A percentile compares a stretch with the other conserved stretches of the same genome.
These are phyloP conservation scores for Sarcophilus harrisii DNA, from an alignment of 2,797 vertebrate genomes.

Conservation along the genomic window DNA sequence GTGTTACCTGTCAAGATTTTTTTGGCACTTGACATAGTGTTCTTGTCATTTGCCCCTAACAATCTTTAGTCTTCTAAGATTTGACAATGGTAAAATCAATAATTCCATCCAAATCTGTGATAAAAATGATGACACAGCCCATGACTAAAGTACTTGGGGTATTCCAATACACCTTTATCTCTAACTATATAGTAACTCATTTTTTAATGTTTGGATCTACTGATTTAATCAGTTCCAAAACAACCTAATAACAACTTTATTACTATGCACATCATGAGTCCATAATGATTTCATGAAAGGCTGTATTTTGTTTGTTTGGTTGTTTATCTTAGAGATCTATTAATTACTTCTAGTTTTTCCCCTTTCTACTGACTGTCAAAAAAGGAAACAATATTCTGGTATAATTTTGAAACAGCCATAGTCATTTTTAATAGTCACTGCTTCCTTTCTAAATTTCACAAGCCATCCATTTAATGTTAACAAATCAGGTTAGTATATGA, in stretches of 20 bases:
- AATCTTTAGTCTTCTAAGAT: not conserved
- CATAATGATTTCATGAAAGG: not conserved
- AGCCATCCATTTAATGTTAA: not conserved
- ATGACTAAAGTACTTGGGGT: not conserved
- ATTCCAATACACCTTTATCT: not conserved
- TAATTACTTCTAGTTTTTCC: not conserved
- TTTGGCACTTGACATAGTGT: not conserved
- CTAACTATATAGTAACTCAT: not conserved
- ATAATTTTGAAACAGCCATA: not conserved
- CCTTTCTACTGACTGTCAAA: not conserved
- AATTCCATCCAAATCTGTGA: not conserved
- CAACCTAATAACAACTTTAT: not conserved
- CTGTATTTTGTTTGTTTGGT: not conserved
- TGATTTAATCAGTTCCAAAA: not conserved
- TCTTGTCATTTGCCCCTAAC: not conserved
- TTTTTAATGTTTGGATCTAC: not conserved
- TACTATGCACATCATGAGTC: not conserved
- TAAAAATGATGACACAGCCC: not conserved
- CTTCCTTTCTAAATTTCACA: not conserved
- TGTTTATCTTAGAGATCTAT: not conserved
- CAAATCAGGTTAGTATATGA: not conserved
- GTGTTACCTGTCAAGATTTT: not conserved
- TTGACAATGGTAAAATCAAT: not conserved
- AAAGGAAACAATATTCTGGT: not conserved
- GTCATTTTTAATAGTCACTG: not conserved